These are phyloP conservation scores for Polypterus senegalus DNA, from an alignment of 2,113 vertebrate genomes.

Conservation along the genomic window DNA sequence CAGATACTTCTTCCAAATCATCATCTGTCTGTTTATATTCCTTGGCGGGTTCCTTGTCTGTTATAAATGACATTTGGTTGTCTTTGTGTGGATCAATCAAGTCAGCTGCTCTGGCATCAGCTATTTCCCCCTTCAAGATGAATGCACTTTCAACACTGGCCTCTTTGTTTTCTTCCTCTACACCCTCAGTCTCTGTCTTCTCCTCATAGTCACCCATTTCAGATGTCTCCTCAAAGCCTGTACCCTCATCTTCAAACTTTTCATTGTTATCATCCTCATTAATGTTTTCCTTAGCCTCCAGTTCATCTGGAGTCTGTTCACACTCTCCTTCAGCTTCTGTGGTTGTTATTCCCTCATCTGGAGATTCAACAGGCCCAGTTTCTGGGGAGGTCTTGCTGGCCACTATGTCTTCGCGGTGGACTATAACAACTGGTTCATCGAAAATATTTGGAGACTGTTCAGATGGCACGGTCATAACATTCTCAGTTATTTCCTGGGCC, in stretches of 20 bases:
- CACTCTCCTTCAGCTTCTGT: constrained; percentile 81
- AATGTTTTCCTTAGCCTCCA: constrained; percentile 58
- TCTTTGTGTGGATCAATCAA: constrained; percentile 25
- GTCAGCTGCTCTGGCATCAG: constrained; percentile 28
- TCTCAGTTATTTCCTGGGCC: constrained; percentile 61
- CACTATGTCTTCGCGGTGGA: constrained; percentile 46
- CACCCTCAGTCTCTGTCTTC: constrained; percentile 79
- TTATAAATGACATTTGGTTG: constrained; percentile 23
- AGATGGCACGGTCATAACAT: constrained; percentile 48
- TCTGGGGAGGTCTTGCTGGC: constrained; percentile 66
- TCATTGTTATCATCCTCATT: constrained; percentile 56
- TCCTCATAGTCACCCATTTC: constrained; percentile 82
- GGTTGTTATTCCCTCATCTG: constrained; percentile 85
- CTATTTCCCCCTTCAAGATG: constrained; percentile 17
- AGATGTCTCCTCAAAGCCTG: constrained; percentile 74
- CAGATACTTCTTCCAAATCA: constrained; percentile 51
- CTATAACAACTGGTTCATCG: constrained; percentile 35
- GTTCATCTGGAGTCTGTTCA: constrained; percentile 72
- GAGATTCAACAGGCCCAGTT: constrained; percentile 59
- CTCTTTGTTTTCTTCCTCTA: constrained; percentile 57
- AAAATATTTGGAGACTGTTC: constrained; percentile 39
- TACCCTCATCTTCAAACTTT: constrained; percentile 85
- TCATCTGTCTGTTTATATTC: constrained; percentile 43
- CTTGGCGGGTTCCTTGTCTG: constrained; percentile 30
- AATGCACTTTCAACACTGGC: constrained; percentile 31